Evolutionary conservation across 2,113 vertebrate genomes (phyloP).

Genomic region (Rhadina sibilatrix): DNA sequence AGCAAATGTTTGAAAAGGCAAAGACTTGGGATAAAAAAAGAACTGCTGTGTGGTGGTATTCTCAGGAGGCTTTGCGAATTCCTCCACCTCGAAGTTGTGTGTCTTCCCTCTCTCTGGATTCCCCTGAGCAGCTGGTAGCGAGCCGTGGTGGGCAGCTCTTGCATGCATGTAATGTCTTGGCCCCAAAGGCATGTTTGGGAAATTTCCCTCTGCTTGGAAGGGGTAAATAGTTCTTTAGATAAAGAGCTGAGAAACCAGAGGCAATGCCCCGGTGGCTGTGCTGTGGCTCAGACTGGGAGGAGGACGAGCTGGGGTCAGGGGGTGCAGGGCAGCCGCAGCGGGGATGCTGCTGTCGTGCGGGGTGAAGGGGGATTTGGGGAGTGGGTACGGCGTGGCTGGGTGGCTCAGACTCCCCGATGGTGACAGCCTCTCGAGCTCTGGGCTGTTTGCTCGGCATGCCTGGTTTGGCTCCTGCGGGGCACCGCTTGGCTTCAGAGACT

Average conservation of each 20-base stretch:
- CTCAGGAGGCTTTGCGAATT: constrained; percentile 39
- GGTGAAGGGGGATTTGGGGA: neutral
- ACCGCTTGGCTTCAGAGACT: neutral
- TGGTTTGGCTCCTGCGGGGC: too few relatives aligned
- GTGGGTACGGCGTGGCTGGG: accelerated
- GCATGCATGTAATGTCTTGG: neutral
- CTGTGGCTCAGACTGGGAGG: neutral
- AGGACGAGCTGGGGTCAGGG: accelerated
- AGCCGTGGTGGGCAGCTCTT: neutral
- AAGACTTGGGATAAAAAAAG: constrained; percentile 44
- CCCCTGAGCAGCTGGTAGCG: neutral
- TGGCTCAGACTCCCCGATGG: neutral
- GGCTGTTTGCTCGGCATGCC: accelerated
- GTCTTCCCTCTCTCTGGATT: neutral
- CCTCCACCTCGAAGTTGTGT: constrained; percentile 3
- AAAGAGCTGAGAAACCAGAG: neutral
- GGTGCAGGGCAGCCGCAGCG: accelerated
- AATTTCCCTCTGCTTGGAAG: neutral
- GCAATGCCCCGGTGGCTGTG: neutral
- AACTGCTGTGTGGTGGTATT: constrained; percentile 19
- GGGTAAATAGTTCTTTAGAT: neutral
- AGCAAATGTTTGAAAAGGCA: constrained; percentile 33
- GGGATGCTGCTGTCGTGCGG: neutral
- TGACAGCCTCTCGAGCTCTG: neutral
- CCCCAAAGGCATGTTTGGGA: neutral